Evolutionary conservation across 2,797 vertebrate genomes (phyloP).

Genomic region (Tapera naevia): DNA sequence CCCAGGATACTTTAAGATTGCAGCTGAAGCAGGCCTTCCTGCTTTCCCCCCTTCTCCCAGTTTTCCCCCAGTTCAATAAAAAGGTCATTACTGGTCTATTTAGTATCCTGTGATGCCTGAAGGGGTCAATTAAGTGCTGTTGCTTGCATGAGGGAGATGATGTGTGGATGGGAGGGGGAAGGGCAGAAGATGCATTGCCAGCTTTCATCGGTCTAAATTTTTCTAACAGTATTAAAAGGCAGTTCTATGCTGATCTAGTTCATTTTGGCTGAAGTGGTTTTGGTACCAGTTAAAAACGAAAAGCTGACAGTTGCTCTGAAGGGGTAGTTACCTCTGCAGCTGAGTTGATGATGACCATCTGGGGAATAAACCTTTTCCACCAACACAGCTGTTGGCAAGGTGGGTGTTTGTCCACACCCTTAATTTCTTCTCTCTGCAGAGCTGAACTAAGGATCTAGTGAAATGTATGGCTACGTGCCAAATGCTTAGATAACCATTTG

Average conservation of each 20-base stretch:
- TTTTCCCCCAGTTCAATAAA: conserved; percentile 5
- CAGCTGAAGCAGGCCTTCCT: not conserved
- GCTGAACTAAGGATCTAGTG: not conserved
- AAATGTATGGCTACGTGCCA: not conserved
- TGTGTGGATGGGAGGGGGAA: not conserved
- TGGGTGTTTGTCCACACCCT: not conserved
- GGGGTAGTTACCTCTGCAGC: not conserved
- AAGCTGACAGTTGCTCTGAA: not conserved
- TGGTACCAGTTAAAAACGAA: not conserved
- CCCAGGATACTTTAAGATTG: not conserved
- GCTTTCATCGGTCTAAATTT: not conserved
- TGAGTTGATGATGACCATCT: not conserved
- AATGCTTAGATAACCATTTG: not conserved
- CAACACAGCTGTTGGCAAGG: not conserved
- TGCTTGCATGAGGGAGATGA: not conserved
- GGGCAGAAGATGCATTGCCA: not conserved
- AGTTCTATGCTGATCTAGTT: not conserved
- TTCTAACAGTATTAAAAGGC: not conserved
- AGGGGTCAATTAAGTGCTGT: conserved; percentile 36
- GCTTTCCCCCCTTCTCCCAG: not conserved
- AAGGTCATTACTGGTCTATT: conserved; percentile 39
- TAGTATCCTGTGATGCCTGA: conserved; percentile 35
- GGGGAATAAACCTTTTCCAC: not conserved
- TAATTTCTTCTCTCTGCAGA: not conserved
- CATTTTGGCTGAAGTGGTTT: not conserved